These are phyloP conservation scores for Drosophila erecta DNA, from an alignment of 1,140 invertebrate species.

Conservation along the genomic window DNA sequence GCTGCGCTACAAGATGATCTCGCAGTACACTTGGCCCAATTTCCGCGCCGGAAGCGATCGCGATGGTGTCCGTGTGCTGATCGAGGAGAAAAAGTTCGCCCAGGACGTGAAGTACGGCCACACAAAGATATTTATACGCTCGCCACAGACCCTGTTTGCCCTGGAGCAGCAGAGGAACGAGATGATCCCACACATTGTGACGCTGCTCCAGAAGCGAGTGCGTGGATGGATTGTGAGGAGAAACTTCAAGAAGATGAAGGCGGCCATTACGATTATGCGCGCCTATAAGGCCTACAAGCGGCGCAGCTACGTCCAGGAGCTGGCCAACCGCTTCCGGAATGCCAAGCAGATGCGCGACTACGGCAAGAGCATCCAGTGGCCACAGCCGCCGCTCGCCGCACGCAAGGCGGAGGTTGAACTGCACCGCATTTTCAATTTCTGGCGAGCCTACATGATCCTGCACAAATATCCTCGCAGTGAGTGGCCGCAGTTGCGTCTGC, in stretches of 20 bases:
- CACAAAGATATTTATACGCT: slow-evolving; percentile 97
- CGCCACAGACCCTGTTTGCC: slow-evolving; percentile 94
- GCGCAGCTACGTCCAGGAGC: slow-evolving; percentile 90
- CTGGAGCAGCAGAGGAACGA: slow-evolving; percentile 93
- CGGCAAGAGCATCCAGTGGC: slow-evolving; percentile 93
- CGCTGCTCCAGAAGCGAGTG: slow-evolving; percentile 97
- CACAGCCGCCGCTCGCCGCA: slow-evolving; percentile 89
- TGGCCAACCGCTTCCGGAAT: slow-evolving; percentile 88
- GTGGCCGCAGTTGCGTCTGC: slow-evolving; percentile 93
- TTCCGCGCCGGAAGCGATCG: slow-evolving; percentile 90
- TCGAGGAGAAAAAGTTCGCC: slow-evolving; percentile 91
- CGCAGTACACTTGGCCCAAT: slow-evolving; percentile 97
- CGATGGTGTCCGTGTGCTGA: slow-evolving; percentile 93
- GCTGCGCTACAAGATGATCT: slow-evolving; percentile 97
- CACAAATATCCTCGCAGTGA: slow-evolving; percentile 91
- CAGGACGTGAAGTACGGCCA: slow-evolving; percentile 96
- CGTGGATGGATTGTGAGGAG: slow-evolving; percentile 92
- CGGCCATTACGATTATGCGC: slow-evolving; percentile 92
- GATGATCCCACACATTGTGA: slow-evolving; percentile 94
- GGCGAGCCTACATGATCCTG: slow-evolving; percentile 95
- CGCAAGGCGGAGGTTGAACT: slow-evolving; percentile 85
- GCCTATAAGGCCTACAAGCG: slow-evolving; percentile 95
- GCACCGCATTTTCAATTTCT: slow-evolving; percentile 88
- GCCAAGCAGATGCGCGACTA: slow-evolving; percentile 89
- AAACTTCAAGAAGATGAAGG: slow-evolving; percentile 93